Evolutionary conservation across 2,797 vertebrate genomes (phyloP).

Genomic region (Poecilia picta): DNA sequence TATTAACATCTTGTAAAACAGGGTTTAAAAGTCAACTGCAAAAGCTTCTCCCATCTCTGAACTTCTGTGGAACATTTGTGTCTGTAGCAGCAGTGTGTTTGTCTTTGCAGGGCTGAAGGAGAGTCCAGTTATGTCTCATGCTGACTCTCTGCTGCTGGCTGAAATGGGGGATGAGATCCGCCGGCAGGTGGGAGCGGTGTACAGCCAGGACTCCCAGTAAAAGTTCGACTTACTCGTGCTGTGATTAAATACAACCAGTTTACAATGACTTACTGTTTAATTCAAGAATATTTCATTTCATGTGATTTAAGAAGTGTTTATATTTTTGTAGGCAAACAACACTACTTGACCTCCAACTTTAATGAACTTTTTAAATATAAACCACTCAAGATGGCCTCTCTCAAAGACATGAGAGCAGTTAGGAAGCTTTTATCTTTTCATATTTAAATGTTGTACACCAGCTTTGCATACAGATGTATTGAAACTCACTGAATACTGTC

Average conservation of each 20-base stretch:
- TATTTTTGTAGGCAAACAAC: not conserved
- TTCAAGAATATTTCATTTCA: not conserved
- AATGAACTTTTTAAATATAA: not conserved
- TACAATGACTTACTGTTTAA: not conserved
- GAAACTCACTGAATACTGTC: not conserved
- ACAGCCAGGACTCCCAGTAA: slow-evolving; percentile 75
- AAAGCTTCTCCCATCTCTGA: not conserved
- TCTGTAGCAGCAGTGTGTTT: not conserved
- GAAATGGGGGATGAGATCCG: slow-evolving; percentile 80
- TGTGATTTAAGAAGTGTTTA: not conserved
- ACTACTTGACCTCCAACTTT: not conserved
- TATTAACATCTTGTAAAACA: not conserved
- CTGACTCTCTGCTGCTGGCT: slow-evolving; percentile 76
- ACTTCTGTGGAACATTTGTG: no score
- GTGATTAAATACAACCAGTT: not conserved
- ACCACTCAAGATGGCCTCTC: not conserved
- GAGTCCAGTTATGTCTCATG: slow-evolving; percentile 76
- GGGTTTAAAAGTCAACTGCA: not conserved
- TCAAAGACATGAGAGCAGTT: not conserved
- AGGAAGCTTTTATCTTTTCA: not conserved
- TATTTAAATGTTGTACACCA: not conserved
- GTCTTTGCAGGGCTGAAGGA: slow-evolving; percentile 77
- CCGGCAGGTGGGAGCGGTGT: slow-evolving; percentile 78
- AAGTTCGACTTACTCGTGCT: not conserved
- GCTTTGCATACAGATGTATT: not conserved